Evolutionary conservation across 2,888 invertebrate genomes (phyloP).

Genomic region (Meteorus cinctellus): DNA sequence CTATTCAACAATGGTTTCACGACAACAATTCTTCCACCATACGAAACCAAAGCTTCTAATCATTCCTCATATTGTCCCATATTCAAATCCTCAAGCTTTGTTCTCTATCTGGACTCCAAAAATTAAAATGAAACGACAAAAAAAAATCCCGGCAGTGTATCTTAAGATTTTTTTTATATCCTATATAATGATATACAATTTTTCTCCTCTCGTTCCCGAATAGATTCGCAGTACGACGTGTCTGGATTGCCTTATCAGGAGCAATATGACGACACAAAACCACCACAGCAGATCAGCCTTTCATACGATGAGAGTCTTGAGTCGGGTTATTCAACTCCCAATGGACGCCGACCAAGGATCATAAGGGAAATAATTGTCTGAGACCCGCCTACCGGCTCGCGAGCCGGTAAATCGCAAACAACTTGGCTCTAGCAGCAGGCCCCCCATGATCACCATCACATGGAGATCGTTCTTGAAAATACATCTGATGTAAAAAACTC

Average conservation of each 20-base stretch:
- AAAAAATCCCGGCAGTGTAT: background rate
- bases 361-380: slow-evolving; percentile 96
- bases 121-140: background rate
- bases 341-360: slow-evolving; percentile 92
- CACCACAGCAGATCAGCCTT: slow-evolving; percentile 89
- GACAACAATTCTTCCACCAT: background rate
- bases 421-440: slow-evolving; percentile 73
- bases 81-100: no score
- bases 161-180: background rate
- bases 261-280: slow-evolving; percentile 85
- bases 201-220: slow-evolving; percentile 39
- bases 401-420: slow-evolving; percentile 70
- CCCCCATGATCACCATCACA: slow-evolving; percentile 62
- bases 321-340: slow-evolving; percentile 95
- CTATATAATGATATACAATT: background rate
- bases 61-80: no score
- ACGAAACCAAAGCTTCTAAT: no score
- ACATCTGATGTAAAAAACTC: slow-evolving; percentile 54
- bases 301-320: slow-evolving; percentile 95
- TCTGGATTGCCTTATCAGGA: slow-evolving; percentile 92
- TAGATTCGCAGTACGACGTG: slow-evolving; percentile 95
- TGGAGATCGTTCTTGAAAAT: slow-evolving; percentile 71
- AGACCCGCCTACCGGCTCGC: slow-evolving; percentile 73
- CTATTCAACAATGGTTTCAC: background rate
- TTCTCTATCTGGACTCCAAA: background rate